These are phyloP conservation scores for Anadara kagoshimensis DNA, from an alignment of 1,140 invertebrate genomes.

Conservation along the genomic window DNA sequence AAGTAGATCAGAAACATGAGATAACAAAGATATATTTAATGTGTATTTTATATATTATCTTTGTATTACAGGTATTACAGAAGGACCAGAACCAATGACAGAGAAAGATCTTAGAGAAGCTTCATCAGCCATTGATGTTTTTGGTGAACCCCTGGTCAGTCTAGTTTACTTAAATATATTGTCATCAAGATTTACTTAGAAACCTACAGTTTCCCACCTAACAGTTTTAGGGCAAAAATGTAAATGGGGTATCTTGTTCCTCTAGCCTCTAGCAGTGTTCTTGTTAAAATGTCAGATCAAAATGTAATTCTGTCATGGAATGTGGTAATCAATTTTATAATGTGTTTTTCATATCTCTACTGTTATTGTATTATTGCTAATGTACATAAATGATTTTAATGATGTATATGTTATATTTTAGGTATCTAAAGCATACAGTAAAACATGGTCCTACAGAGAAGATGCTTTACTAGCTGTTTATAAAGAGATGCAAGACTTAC, in stretches of 20 bases:
- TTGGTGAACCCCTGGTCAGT: conserved; percentile 89
- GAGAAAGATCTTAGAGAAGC: conserved; percentile 93
- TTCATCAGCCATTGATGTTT: conserved; percentile 90
- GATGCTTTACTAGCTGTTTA: conserved; percentile 87
- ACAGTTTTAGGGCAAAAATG: too few species aligned
- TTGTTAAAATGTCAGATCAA: too few species aligned
- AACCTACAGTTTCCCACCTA: too few species aligned
- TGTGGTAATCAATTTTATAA: too few species aligned
- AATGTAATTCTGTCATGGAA: too few species aligned
- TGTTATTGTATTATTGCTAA: too few species aligned
- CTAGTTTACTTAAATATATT: background rate
- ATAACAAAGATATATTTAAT: background rate
- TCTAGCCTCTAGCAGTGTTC: too few species aligned
- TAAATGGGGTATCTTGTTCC: too few species aligned
- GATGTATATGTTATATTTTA: conserved; percentile 65
- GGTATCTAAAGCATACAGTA: conserved; percentile 95
- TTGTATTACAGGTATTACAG: conserved; percentile 43
- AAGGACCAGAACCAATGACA: conserved; percentile 70
- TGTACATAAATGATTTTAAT: too few species aligned
- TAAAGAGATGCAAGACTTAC: conserved; percentile 78
- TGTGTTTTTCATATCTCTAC: background rate
- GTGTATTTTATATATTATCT: background rate
- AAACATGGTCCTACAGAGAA: conserved; percentile 93
- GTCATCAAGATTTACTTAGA: too few species aligned
- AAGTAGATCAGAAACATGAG: background rate